These are phyloP conservation scores for Drosophila leonis DNA, from an alignment of 2,888 invertebrate species.

Conservation along the genomic window DNA sequence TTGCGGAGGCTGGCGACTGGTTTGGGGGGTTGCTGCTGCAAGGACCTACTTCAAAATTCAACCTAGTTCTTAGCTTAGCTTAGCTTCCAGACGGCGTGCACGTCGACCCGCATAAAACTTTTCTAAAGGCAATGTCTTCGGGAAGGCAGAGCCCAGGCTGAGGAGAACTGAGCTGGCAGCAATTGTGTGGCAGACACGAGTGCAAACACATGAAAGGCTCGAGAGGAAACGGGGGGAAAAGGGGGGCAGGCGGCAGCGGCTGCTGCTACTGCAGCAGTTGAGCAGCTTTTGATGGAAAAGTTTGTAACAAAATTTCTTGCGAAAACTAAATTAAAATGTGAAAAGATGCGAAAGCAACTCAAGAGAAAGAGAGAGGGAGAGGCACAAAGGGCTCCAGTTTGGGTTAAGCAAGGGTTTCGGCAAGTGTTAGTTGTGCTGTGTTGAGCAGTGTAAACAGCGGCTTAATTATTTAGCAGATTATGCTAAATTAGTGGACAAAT, in stretches of 20 bases:
- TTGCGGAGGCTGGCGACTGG: too few species aligned
- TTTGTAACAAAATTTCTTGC: conserved; percentile 71
- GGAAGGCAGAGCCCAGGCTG: neutral
- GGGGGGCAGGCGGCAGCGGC: neutral
- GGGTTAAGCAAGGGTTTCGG: neutral
- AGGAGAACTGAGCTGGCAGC: neutral
- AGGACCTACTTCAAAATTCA: conserved; percentile 38
- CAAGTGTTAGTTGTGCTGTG: conserved; percentile 1
- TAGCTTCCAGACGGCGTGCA: conserved; percentile 5
- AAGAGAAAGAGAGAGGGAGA: conserved; percentile 1
- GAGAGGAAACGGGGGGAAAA: neutral
- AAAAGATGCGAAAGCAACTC: conserved; percentile 42
- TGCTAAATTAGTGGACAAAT: conserved; percentile 13
- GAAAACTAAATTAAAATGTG: conserved; percentile 78
- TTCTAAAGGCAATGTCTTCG: conserved; percentile 51
- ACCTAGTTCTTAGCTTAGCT: conserved; percentile 44
- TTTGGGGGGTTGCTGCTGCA: neutral
- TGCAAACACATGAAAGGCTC: conserved; percentile 31
- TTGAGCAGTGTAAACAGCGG: conserved; percentile 35
- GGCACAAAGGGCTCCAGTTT: neutral
- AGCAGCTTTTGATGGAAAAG: conserved; percentile 66
- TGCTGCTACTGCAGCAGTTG: conserved; percentile 23
- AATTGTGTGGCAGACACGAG: conserved; percentile 5
- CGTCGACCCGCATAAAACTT: conserved; percentile 64
- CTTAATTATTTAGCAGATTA: conserved; percentile 53